Conservation (phyloP, 2,797 vertebrate genomes). For the Scyliorhinus canicula region DNA sequence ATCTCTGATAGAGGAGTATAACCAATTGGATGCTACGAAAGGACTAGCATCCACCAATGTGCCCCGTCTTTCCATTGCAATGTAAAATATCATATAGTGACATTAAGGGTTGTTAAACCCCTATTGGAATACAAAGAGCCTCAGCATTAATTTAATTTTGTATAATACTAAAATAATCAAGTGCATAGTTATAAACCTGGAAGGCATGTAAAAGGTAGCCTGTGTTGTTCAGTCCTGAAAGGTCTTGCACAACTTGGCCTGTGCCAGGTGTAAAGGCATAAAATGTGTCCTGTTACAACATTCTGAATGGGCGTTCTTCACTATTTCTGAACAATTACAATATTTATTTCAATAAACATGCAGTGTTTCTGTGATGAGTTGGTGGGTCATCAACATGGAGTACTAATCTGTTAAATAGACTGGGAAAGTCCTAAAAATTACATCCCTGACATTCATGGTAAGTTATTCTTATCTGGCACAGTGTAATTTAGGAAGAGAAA, state of each 20-base stretch:
- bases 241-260: not conserved
- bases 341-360: not conserved
- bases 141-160: not conserved
- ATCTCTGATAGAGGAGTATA: conserved; percentile 80
- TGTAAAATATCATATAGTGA: conserved; percentile 45
- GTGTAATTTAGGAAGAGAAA: not conserved
- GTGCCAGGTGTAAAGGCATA: not conserved
- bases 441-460: not conserved
- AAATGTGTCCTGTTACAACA: not conserved
- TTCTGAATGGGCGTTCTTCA: not conserved
- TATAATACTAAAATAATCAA: not conserved
- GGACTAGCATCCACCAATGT: conserved; percentile 53
- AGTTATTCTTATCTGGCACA: not conserved
- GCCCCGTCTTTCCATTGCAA: conserved; percentile 69
- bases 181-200: not conserved
- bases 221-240: not conserved
- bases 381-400: not conserved
- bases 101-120: not conserved
- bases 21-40: conserved; percentile 68
- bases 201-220: not conserved
- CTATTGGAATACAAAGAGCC: not conserved
- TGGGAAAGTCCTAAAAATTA: not conserved
- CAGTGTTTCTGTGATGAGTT: not conserved
- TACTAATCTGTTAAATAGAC: not conserved
- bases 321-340: not conserved